These are phyloP conservation scores for Lysandra bellargus DNA, from an alignment of 2,888 invertebrate species.

Conservation along the genomic window DNA sequence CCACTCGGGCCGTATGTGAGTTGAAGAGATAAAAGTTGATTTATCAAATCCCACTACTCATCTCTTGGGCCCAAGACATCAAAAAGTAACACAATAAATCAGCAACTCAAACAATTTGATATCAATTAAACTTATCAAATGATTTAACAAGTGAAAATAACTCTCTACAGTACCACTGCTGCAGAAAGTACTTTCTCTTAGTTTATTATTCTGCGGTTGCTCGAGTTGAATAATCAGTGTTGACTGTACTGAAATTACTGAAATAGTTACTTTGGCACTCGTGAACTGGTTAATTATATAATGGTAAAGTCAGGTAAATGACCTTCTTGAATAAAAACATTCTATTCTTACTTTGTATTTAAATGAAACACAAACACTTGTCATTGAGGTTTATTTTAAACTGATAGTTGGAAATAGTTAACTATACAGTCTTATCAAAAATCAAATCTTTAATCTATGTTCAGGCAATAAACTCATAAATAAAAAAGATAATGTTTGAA, in stretches of 20 bases:
- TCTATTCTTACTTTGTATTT: background rate
- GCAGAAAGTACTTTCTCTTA: conserved; percentile 21
- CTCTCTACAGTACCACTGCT: background rate
- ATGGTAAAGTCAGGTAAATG: conserved; percentile 1
- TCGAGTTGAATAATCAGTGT: background rate
- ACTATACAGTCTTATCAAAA: background rate
- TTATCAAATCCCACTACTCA: too few relatives aligned
- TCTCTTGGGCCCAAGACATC: background rate
- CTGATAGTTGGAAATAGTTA: background rate
- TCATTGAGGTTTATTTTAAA: background rate
- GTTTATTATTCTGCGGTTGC: conserved; percentile 16
- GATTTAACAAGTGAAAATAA: conserved; percentile 1
- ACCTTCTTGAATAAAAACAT: conserved; percentile 3
- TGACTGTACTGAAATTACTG: background rate
- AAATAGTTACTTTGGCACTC: conserved; percentile 10
- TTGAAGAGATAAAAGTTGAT: too few relatives aligned
- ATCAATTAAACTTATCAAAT: background rate
- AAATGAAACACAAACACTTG: background rate
- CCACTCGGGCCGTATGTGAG: too few relatives aligned
- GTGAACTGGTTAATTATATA: conserved; percentile 17
- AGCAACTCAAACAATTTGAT: background rate
- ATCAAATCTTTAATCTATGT: background rate
- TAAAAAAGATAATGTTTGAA: background rate
- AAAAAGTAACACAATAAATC: background rate
- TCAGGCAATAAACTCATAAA: background rate